Evolutionary conservation across 2,113 vertebrate species (phyloP).

Genomic region (Alces alces): DNA sequence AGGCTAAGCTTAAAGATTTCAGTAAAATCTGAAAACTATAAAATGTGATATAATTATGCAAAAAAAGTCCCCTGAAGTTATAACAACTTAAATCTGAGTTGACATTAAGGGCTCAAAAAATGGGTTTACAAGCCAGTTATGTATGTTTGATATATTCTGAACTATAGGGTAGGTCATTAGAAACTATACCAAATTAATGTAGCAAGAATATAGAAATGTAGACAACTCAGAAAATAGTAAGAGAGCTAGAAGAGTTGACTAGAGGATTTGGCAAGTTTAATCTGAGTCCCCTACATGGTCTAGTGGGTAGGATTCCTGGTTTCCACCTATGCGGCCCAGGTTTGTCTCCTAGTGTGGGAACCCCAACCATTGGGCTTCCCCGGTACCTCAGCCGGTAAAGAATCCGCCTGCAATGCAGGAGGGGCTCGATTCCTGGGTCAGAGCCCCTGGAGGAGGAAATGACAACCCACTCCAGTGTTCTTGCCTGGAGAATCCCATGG

Average conservation of each 20-base stretch:
- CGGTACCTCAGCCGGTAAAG: not conserved
- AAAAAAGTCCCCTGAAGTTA: not conserved
- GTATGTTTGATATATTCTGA: not conserved
- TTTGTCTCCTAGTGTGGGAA: not conserved
- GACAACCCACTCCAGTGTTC: not conserved
- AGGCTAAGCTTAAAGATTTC: not conserved
- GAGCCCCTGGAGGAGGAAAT: not conserved
- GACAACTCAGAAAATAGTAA: not conserved
- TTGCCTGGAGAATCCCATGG: not conserved
- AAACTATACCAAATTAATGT: not conserved
- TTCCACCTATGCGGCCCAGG: not conserved
- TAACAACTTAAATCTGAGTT: not conserved
- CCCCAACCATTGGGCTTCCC: not conserved
- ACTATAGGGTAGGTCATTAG: not conserved
- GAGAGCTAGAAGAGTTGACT: not conserved
- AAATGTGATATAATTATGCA: not conserved
- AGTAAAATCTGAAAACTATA: slow-evolving; percentile 28
- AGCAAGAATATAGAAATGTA: not conserved
- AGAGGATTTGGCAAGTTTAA: not conserved
- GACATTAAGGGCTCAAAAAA: not conserved
- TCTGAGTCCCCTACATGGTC: not conserved
- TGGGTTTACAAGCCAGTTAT: not conserved
- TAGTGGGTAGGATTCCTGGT: not conserved
- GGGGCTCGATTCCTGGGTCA: not conserved
- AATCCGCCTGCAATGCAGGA: not conserved